Evolutionary conservation across 2,888 invertebrate genomes (phyloP).

Genomic region (Lucinisca nassula): DNA sequence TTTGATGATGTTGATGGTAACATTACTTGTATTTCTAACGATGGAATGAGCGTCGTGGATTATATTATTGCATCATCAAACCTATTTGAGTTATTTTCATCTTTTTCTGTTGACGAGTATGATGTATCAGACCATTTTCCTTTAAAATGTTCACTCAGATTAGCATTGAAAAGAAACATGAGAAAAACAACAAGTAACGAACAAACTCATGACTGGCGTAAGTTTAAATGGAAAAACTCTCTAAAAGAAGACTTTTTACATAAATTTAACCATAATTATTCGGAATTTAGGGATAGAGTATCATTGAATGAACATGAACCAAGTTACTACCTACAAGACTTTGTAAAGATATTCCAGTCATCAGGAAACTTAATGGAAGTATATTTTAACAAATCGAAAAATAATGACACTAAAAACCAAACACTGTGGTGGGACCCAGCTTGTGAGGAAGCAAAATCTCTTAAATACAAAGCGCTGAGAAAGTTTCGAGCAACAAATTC

Average conservation of each 20-base stretch:
- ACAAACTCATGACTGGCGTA: background rate
- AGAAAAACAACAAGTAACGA: background rate
- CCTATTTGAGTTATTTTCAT: conserved; percentile 10
- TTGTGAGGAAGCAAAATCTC: background rate
- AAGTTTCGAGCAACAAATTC: background rate
- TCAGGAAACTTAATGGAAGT: background rate
- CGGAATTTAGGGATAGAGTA: background rate
- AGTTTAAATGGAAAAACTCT: background rate
- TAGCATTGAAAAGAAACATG: background rate
- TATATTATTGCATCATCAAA: conserved; percentile 43
- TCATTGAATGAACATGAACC: background rate
- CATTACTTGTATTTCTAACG: conserved; percentile 29
- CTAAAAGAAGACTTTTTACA: background rate
- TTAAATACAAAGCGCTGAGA: background rate
- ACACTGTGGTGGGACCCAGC: background rate
- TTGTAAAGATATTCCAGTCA: background rate
- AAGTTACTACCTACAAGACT: background rate
- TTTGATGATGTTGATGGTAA: conserved; percentile 25
- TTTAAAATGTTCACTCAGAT: background rate
- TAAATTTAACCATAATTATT: background rate
- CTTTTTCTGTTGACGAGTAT: conserved; percentile 20
- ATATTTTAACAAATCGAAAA: background rate
- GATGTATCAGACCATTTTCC: conserved; percentile 39
- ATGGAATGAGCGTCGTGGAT: conserved; percentile 44
- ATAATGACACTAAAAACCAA: background rate